Percentiles rank a stretch among this genome's conserved stretches.
Evolutionary conservation across 2,888 invertebrate species (phyloP).

Genomic region (Autographa pulchrina): DNA sequence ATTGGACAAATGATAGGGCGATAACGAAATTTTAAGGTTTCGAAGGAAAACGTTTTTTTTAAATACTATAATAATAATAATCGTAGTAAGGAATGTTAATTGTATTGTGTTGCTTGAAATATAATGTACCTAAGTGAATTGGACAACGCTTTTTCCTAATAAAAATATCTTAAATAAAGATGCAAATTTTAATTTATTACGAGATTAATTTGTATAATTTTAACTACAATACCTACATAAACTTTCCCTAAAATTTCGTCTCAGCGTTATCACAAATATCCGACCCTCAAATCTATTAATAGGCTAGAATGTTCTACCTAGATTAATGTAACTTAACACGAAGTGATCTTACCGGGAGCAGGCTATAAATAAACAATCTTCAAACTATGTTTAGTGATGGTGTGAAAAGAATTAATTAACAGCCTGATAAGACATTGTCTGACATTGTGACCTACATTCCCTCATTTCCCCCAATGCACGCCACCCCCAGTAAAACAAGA

Average conservation of each 20-base stretch:
- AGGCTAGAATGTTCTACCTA: background rate
- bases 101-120: too few species aligned
- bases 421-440: constrained; percentile 39
- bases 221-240: too few species aligned
- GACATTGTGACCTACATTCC: constrained; percentile 25
- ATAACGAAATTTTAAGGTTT: too few species aligned
- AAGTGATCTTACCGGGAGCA: background rate
- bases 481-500: constrained; percentile 38
- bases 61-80: too few species aligned
- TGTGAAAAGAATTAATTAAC: constrained; percentile 54
- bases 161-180: too few species aligned
- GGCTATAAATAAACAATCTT: background rate
- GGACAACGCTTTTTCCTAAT: too few species aligned
- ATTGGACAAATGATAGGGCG: background rate
- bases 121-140: too few species aligned
- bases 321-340: background rate
- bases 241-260: background rate
- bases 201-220: too few species aligned
- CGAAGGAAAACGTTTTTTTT: too few species aligned
- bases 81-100: too few species aligned
- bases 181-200: too few species aligned
- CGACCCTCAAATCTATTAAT: background rate
- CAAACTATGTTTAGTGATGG: constrained; percentile 24
- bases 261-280: background rate
- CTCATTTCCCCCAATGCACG: constrained; percentile 41